These are phyloP conservation scores for Prinia subflava DNA, from an alignment of 2,113 vertebrate genomes.

Conservation along the genomic window DNA sequence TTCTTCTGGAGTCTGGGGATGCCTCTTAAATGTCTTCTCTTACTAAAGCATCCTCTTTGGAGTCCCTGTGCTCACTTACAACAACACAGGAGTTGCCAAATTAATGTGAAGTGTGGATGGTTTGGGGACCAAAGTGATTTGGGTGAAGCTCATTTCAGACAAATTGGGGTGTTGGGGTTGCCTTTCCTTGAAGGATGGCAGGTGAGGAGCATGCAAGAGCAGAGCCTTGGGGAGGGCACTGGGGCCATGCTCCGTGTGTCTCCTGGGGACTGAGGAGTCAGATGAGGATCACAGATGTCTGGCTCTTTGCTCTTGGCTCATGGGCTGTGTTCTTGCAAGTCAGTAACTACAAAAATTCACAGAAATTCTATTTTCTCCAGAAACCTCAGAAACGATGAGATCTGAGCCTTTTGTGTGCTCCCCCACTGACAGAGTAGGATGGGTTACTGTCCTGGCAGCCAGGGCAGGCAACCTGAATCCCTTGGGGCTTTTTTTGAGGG, in stretches of 20 bases:
- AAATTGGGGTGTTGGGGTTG: not conserved
- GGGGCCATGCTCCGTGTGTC: not conserved
- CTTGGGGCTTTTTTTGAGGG: accelerated
- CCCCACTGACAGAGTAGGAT: not conserved
- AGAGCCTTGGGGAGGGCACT: not conserved
- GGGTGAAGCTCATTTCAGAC: not conserved
- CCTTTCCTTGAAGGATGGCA: not conserved
- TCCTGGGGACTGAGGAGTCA: not conserved
- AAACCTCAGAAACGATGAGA: not conserved
- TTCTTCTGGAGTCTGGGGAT: not conserved
- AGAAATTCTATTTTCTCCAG: not conserved
- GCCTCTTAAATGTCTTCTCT: not conserved
- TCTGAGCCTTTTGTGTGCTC: not conserved
- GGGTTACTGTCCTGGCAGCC: not conserved
- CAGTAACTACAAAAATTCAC: not conserved
- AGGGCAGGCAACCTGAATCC: not conserved
- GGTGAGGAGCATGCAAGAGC: not conserved
- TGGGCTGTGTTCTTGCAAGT: not conserved
- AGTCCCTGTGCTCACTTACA: not conserved
- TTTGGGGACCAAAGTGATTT: not conserved
- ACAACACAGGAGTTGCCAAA: not conserved
- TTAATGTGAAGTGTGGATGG: not conserved
- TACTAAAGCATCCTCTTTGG: not conserved
- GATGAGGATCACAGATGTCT: not conserved
- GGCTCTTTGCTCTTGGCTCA: not conserved